Base-by-base conservation (phyloP, 2,113 vertebrate genomes). In the Chroicocephalus ridibundus region DNA sequence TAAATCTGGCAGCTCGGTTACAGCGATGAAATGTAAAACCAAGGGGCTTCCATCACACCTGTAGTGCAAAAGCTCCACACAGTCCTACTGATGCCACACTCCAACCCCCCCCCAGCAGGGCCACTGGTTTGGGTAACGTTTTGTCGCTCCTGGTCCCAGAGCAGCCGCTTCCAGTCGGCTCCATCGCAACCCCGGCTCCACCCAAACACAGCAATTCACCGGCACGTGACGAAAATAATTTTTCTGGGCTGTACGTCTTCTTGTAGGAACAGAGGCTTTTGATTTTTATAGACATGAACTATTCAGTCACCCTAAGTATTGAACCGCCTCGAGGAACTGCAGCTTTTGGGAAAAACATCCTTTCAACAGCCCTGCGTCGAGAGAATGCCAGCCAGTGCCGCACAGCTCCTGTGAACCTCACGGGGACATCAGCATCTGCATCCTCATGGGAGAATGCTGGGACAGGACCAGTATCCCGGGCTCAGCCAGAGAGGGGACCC, bases 381-480 rank as follows among this genome's bases (percentile, higher is more conserved):
- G 25, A 38, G 25, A 36, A 38, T 40, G 47, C 9, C 3, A 0
- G 36, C 24, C 42, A 20, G 49, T 25, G 57, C 64, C 21, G 2
- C 25, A 11, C 34, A 24, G 42, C 29, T 71, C n/a, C 57, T 3
- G 2, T n/a, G 22, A 71, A 71, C 29, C 38, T 82, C 58, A 24
- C 0, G 6, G 15, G 60, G 46, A 40, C 5, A 1, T 38, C 5
- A 0, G 46, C 0, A 0, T 18, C 26, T 20, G 54, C n/a, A 17
- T 74, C 31, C 31, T 49, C 2, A 0, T 21, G 80, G 52, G 66
- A 49, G 55, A 29, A 62, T 1, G 3, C 47, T 69, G 61, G 40
- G 80, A 62, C 12, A 36, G 46, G 47, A 36, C 52, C 44, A n/a
- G 65, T 10, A 5, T 47, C 31, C 17, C 60, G 60, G 14, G 34